phyloP scores from a whole-genome alignment of 2,113 vertebrate species.

The Tragelaphus imberbis region DNA sequence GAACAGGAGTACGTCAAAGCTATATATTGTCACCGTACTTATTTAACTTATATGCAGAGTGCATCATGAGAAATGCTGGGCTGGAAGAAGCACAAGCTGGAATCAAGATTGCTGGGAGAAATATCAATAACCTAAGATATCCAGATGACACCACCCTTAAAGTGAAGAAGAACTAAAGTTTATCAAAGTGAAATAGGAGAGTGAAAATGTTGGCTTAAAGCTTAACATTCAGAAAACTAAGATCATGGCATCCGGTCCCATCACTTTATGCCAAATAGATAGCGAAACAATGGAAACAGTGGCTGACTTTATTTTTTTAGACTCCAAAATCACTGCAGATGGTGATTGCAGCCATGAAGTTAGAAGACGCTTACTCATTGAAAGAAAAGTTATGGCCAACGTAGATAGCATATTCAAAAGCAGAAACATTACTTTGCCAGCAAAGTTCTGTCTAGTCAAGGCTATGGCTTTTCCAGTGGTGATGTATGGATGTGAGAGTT shows the following conservation, averaged over 20 bases:
- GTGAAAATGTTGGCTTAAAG: not conserved
- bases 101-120: not conserved
- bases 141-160: not conserved
- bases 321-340: not conserved
- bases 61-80: not conserved
- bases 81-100: not conserved
- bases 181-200: not conserved
- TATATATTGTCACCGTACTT: not conserved
- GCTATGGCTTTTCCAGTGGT: not conserved
- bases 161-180: not conserved
- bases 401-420: not conserved
- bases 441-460: not conserved
- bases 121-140: not conserved
- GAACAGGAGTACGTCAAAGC: not conserved
- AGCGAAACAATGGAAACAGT: not conserved
- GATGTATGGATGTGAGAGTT: not conserved
- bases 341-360: not conserved
- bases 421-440: not conserved
- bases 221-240: not conserved
- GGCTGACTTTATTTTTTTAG: not conserved
- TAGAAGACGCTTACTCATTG: not conserved
- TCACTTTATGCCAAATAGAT: not conserved
- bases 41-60: not conserved
- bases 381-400: not conserved
- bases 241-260: not conserved